Percentiles rank a stretch among this genome's conserved stretches.
These are phyloP conservation scores for Temnothorax curvispinosus DNA, from an alignment of 1,140 invertebrate species.

Conservation along the genomic window DNA sequence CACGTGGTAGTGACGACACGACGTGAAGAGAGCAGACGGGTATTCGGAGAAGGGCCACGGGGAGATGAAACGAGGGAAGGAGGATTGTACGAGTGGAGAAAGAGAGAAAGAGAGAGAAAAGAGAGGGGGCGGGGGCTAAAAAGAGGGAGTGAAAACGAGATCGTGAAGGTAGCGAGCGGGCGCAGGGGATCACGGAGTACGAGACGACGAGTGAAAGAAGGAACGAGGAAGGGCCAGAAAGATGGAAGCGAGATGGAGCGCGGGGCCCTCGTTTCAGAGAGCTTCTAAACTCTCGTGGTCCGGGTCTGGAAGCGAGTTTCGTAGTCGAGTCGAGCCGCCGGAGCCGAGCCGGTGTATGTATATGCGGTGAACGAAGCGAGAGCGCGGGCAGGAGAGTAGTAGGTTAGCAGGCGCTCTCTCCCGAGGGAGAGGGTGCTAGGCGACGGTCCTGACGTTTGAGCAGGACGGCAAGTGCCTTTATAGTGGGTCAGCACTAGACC, in stretches of 20 bases:
- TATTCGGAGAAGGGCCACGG: constrained; percentile 48
- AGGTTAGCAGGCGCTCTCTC: constrained; percentile 82
- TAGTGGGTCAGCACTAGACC: constrained; percentile 85
- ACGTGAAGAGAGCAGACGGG: constrained; percentile 61
- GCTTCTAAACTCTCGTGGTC: constrained; percentile 35
- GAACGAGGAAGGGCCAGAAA: constrained; percentile 46
- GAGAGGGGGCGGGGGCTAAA: constrained; percentile 27
- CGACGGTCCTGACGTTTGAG: constrained; percentile 78
- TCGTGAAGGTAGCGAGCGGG: constrained; percentile 68
- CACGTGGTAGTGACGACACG: constrained; percentile 40
- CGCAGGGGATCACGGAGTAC: constrained; percentile 42
- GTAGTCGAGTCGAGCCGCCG: constrained; percentile 40
- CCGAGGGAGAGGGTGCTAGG: constrained; percentile 78
- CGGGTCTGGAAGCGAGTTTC: constrained; percentile 53
- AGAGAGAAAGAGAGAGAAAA: not conserved
- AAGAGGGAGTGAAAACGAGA: constrained; percentile 68
- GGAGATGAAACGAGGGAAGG: constrained; percentile 19
- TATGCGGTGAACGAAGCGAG: constrained; percentile 38
- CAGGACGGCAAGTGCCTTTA: constrained; percentile 85
- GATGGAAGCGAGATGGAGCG: constrained; percentile 10
- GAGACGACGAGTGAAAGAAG: constrained; percentile 67
- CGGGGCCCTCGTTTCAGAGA: constrained; percentile 44
- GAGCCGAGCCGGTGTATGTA: constrained; percentile 53
- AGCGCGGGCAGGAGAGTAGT: constrained; percentile 81
- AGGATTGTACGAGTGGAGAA: not conserved